phyloP scores from a whole-genome alignment of 2,113 vertebrate species.

The Actenoides hombroni region DNA sequence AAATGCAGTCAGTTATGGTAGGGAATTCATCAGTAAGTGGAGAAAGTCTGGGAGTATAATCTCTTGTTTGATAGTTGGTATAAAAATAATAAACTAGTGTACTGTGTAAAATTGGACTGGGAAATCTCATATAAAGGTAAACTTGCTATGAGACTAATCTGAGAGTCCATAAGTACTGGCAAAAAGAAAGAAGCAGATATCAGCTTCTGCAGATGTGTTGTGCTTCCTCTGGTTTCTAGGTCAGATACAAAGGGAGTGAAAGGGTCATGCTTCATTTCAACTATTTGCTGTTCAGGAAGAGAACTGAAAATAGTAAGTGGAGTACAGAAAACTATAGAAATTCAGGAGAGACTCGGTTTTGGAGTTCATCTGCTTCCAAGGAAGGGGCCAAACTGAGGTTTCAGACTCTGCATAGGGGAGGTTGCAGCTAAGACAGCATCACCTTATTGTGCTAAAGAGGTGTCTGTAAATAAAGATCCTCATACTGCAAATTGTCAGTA shows the following conservation, averaged over 20 bases:
- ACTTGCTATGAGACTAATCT: not conserved
- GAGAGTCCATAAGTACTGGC: fast-evolving
- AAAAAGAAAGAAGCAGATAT: not conserved
- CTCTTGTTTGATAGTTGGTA: not conserved
- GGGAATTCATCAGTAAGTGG: not conserved
- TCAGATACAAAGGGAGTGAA: not conserved
- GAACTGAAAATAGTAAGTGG: not conserved
- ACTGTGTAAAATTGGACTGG: not conserved
- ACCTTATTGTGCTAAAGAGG: not conserved
- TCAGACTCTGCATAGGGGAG: not conserved
- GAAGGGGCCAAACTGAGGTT: not conserved
- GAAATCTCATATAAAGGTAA: not conserved
- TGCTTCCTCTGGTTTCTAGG: not conserved
- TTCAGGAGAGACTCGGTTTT: not conserved
- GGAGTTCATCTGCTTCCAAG: not conserved
- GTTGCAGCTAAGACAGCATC: not conserved
- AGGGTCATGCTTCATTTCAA: constrained; percentile 4
- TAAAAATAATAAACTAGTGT: not conserved
- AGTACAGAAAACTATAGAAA: not conserved
- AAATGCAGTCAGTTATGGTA: not conserved
- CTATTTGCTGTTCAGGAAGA: not conserved
- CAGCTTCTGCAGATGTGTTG: fast-evolving
- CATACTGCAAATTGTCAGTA: not conserved
- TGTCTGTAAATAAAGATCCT: not conserved
- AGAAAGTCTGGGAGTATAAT: not conserved